Conservation (phyloP, 2,113 vertebrate genomes). For the Xiphophorus couchianus region DNA sequence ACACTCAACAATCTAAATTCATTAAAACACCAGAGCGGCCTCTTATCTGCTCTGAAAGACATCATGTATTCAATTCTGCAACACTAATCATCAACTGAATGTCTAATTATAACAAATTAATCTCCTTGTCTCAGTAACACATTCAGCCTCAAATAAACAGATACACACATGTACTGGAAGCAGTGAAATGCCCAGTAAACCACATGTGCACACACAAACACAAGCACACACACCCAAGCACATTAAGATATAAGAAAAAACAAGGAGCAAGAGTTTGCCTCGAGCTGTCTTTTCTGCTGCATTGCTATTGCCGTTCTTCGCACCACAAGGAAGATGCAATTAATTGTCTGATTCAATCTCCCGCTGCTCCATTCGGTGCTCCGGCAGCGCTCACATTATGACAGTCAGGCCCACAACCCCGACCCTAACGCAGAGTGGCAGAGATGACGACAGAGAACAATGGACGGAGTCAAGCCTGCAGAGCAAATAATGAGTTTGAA, state of each 20-base stretch:
- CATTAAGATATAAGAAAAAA: conserved; percentile 29
- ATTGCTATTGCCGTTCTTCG: conserved; percentile 20
- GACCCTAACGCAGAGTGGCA: conserved; percentile 29
- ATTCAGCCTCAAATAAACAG: conserved; percentile 36
- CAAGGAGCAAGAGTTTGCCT: conserved; percentile 43
- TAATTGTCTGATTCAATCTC: conserved; percentile 70
- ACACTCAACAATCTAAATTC: conserved; percentile 14
- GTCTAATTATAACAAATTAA: conserved; percentile 72
- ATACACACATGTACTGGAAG: conserved; percentile 13
- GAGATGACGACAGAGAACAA: conserved; percentile 25
- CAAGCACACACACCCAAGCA: conserved; percentile 16
- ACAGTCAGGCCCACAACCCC: conserved; percentile 60
- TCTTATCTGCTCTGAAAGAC: conserved; percentile 45
- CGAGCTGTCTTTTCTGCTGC: conserved; percentile 46
- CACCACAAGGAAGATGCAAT: conserved; percentile 58
- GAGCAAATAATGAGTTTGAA: conserved; percentile 17
- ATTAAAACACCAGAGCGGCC: conserved; percentile 31
- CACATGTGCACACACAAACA: conserved; percentile 1
- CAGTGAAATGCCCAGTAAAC: conserved; percentile 13
- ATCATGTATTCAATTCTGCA: conserved; percentile 45
- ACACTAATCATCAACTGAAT: conserved; percentile 55
- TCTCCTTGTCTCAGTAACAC: conserved; percentile 53
- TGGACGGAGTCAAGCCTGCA: conserved; percentile 25
- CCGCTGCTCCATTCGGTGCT: conserved; percentile 56
- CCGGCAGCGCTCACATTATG: conserved; percentile 54